Base-by-base conservation (phyloP, 2,113 vertebrate genomes). In the Eudyptes chrysolophus region DNA sequence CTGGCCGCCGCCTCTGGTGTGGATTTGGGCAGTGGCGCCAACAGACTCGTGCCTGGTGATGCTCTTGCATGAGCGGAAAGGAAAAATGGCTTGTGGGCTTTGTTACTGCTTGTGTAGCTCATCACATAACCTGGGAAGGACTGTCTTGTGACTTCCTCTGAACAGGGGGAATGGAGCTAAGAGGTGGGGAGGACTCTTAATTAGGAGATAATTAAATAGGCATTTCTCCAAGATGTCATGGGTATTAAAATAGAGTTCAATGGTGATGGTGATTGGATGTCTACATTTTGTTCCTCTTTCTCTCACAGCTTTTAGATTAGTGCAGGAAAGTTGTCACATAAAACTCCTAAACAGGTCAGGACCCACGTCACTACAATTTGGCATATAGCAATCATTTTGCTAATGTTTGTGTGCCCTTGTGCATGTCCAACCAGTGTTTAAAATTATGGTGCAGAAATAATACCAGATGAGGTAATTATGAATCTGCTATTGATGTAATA, bases 371-470 rank as follows among this genome's bases (percentile, higher is more conserved):
- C 30, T 77, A 7, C 38, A 9, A 1, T 13, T 34, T 1, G 1
- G 40, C 0, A 0, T 11, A 2, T 16, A 21, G 34, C 0, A 2
- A 38, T 77, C 9, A 1, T 38, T 69, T 71, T 18, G 58, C 32
- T 80, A 4, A 22, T 32, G 32, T 61, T 40, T 32, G n/a, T 9
- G 2, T 87, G 81, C 22, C 71, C n/a, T 49, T 38, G 27, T 34
- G n/a, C 6, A 3, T 51, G n/a, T 72, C 71, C 10, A 1, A 38
- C 46, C 71, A 38, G 19, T 55, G 11, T 86, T 60, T 69, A 69
- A 89, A 81, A 58, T 71, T 27, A 40, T 3, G 18, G 22, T 38
- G 72, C 69, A 76, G 49, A 80, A 76, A 69, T 51, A 64, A 64
- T 22, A 46, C 20, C 48, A 57, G 57, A 46, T n/a, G 44, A n/a